Conservation (phyloP, 1,140 invertebrate species). For the Drosophila ohnishii region DNA sequence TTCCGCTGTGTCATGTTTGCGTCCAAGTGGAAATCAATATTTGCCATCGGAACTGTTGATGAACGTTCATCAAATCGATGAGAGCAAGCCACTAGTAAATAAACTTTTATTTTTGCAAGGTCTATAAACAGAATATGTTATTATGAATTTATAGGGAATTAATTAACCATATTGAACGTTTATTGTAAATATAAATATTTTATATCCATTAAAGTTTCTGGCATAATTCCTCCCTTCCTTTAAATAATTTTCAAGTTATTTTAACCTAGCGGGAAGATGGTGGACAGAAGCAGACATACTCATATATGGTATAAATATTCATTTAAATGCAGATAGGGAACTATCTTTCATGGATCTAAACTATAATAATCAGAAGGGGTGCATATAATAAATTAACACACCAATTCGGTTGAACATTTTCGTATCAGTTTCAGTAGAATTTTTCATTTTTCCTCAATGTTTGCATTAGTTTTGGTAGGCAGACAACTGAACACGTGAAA, state of each 20-base stretch:
- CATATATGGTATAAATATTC: too few relatives aligned
- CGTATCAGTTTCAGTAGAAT: not conserved
- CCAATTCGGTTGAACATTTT: too few relatives aligned
- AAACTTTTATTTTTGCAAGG: conserved; percentile 5
- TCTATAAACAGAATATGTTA: not conserved
- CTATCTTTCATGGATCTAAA: too few relatives aligned
- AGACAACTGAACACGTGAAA: conserved; percentile 12
- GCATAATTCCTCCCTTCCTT: not conserved
- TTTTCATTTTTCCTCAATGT: not conserved
- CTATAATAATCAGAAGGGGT: too few relatives aligned
- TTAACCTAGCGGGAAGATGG: too few relatives aligned
- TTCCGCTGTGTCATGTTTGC: conserved; percentile 40
- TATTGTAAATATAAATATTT: not conserved
- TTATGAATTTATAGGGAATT: not conserved
- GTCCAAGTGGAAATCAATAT: conserved; percentile 67
- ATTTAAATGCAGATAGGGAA: too few relatives aligned
- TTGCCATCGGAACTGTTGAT: conserved; percentile 26
- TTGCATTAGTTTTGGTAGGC: not conserved
- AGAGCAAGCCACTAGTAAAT: conserved; percentile 13
- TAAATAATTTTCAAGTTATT: too few relatives aligned
- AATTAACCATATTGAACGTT: not conserved
- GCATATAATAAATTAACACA: too few relatives aligned
- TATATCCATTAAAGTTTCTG: not conserved
- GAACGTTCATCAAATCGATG: conserved; percentile 23
- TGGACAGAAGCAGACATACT: too few relatives aligned